Conservation (phyloP, 2,797 vertebrate species). For the Paratrypauchen microcephalus region DNA sequence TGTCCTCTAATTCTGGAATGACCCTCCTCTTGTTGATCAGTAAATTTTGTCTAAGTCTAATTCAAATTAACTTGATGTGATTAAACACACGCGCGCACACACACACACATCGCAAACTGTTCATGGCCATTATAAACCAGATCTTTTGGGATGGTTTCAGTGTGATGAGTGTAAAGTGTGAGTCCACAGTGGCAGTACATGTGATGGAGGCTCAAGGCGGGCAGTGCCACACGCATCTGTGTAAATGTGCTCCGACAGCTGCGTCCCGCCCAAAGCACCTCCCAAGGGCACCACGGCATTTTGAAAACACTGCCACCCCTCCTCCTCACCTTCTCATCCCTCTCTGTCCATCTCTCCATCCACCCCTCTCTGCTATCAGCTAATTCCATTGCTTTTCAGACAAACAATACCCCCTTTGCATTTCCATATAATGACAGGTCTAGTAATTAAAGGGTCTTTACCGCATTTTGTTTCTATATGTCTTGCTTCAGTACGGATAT, state of each 20-base stretch:
- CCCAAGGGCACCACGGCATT: slow-evolving; percentile 78
- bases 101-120: neutral
- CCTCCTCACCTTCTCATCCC: slow-evolving; percentile 19
- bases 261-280: slow-evolving; percentile 68
- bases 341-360: slow-evolving; percentile 20
- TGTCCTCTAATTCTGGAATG: no score
- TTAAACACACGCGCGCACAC: no score
- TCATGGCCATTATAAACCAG: neutral
- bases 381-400: no score
- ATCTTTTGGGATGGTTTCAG: neutral
- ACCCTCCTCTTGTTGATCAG: no score
- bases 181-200: slow-evolving; percentile 6
- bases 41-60: no score
- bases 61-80: no score
- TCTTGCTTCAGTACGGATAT: no score
- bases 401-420: slow-evolving; percentile 33
- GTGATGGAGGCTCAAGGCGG: slow-evolving; percentile 58
- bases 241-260: slow-evolving; percentile 77
- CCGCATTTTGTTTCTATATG: no score
- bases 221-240: slow-evolving; percentile 64
- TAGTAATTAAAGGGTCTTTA: no score
- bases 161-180: neutral
- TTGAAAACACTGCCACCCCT: slow-evolving; percentile 56
- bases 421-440: slow-evolving; percentile 48
- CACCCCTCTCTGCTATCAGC: slow-evolving; percentile 20